phyloP scores from a whole-genome alignment of 1,140 invertebrate genomes.

The Zaprionus camerounensis region DNA sequence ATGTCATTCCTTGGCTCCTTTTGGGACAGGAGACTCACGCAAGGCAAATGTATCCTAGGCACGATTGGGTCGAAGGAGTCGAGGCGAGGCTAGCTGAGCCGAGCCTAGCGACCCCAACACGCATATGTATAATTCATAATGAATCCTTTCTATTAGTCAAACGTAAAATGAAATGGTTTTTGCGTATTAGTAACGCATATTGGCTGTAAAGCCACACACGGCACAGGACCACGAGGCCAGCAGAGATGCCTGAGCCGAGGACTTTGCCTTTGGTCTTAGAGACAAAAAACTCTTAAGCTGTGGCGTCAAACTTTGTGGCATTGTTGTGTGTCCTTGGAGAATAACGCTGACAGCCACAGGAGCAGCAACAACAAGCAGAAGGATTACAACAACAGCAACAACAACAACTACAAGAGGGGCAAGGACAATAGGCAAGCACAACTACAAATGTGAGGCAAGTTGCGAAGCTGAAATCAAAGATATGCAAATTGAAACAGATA shows the following conservation, averaged over 20 bases:
- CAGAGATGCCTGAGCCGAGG: background rate
- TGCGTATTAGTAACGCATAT: slow-evolving; percentile 74
- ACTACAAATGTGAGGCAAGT: slow-evolving; percentile 40
- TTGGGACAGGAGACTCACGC: slow-evolving; percentile 31
- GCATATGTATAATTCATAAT: slow-evolving; percentile 80
- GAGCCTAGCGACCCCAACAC: slow-evolving; percentile 22
- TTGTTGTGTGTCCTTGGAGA: slow-evolving; percentile 74
- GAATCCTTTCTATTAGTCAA: slow-evolving; percentile 83
- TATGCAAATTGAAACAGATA: slow-evolving; percentile 83
- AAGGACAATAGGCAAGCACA: slow-evolving; percentile 39
- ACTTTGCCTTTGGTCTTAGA: slow-evolving; percentile 17
- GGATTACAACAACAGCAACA: slow-evolving; percentile 9
- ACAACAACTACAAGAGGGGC: background rate
- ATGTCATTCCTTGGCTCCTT: slow-evolving; percentile 32
- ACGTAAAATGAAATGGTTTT: slow-evolving; percentile 79
- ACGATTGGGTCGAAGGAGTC: slow-evolving; percentile 41
- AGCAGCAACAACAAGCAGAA: slow-evolving; percentile 18
- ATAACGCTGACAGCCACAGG: slow-evolving; percentile 53
- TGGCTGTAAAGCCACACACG: slow-evolving; percentile 64
- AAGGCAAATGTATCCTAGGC: slow-evolving; percentile 66
- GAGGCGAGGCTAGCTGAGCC: too few relatives aligned
- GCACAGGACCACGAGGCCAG: background rate
- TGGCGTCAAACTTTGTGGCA: slow-evolving; percentile 61
- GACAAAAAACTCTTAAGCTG: slow-evolving; percentile 56
- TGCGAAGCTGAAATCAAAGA: slow-evolving; percentile 72